phyloP scores from a whole-genome alignment of 2,888 invertebrate species.

The Ellobium chinense region DNA sequence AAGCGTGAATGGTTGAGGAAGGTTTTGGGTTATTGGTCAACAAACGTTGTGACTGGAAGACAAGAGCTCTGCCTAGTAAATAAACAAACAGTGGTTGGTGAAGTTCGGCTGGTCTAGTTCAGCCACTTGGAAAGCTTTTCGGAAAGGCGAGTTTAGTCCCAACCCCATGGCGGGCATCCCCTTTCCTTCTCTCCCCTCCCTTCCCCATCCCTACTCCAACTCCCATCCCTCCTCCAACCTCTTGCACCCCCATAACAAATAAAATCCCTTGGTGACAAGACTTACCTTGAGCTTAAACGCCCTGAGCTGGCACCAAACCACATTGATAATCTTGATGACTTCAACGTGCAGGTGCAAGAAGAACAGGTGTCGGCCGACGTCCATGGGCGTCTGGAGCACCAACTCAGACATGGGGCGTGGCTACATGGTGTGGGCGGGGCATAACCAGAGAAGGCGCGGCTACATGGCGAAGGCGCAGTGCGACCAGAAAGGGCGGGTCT shows the following conservation, averaged over 20 bases:
- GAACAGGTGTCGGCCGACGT: conserved; percentile 70
- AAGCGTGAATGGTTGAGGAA: no score
- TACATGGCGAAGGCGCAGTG: background rate
- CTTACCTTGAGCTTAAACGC: conserved; percentile 73
- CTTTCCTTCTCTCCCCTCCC: background rate
- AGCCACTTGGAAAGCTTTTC: no score
- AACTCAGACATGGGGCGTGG: conserved; percentile 40
- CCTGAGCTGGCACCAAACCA: conserved; percentile 73
- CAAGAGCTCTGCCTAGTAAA: no score
- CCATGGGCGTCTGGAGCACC: conserved; percentile 54
- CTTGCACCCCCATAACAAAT: background rate
- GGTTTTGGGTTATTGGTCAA: no score
- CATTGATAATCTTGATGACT: conserved; percentile 73
- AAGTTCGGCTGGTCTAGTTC: no score
- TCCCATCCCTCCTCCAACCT: background rate
- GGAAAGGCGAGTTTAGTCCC: no score
- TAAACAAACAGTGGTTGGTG: no score
- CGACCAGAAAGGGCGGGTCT: no score
- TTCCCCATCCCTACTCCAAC: background rate
- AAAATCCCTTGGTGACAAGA: background rate
- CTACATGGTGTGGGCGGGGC: no score
- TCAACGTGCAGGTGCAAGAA: conserved; percentile 73
- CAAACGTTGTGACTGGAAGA: no score
- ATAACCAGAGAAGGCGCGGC: no score
- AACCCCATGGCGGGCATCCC: background rate